Base-by-base conservation (phyloP, 2,888 invertebrate species). In the Leptopilina syphax region DNA sequence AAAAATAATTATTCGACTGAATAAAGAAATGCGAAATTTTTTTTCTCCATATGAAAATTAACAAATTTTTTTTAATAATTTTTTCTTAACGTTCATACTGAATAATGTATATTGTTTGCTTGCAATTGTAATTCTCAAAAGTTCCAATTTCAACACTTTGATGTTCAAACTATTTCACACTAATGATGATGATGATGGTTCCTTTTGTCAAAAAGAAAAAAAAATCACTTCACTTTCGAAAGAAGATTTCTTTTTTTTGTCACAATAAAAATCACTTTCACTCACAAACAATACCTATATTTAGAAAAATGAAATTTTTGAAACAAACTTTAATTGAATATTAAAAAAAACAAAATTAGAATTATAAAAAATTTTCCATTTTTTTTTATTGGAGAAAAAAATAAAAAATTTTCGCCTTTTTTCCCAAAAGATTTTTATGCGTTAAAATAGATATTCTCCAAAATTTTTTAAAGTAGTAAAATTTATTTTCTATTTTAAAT, bases 201-300 rank as follows among this genome's bases (percentile, higher is more conserved):
- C 63, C 63, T 63, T 63, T 63, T 63, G 18, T 18, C 18, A 63
- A 54, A 67, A 44, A 44, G 4, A 4, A 34, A 44, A 44, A 44
- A 47, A 54, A 54, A 12, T 27, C 70, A 70, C 54, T 70, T 50
- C 54, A 70, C 70, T 70, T 54, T 57, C 34, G 54, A 54, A 57
- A 34, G 54, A 70, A 50, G 34, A 57, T 70, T 70, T 70, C 50
- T 70, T 70, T 24, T 24, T 47, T 50, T 50, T 34, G 34, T 12
- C 44, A 47, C n/a, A 68, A 50, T 68, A 13, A 34, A 70, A 70
- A 70, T 54, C 70, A 57, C 70, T 70, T 70, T 70, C 70, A 70
- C 70, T 70, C 27, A 27, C 27, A 34, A 70, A 27, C 12, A 12
- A 54, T 57, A 13, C 13, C 13, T 18, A 34, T 34, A 34, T 34